These are phyloP conservation scores for Platyura marginata DNA, from an alignment of 1,140 invertebrate genomes.

Conservation along the genomic window DNA sequence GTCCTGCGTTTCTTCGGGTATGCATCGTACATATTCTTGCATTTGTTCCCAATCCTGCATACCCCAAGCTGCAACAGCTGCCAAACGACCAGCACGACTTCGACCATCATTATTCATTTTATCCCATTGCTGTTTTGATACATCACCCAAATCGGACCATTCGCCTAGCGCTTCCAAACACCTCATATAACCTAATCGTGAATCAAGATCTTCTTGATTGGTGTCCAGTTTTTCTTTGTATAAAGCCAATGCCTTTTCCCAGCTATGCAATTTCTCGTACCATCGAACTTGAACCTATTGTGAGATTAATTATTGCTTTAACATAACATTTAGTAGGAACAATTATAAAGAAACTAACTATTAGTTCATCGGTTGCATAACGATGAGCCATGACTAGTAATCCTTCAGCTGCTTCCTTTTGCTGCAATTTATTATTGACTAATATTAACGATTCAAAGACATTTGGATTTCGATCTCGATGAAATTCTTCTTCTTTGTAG, in stretches of 20 bases:
- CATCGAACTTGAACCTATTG: conserved; percentile 78
- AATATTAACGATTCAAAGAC: conserved; percentile 88
- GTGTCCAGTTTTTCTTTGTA: conserved; percentile 53
- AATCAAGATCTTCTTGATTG: conserved; percentile 50
- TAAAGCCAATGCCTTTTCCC: conserved; percentile 84
- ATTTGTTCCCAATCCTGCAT: conserved; percentile 83
- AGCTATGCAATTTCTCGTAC: conserved; percentile 98
- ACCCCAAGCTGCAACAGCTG: conserved; percentile 89
- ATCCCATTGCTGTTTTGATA: conserved; percentile 57
- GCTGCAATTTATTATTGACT: conserved; percentile 97
- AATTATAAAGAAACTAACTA: conserved; percentile 1
- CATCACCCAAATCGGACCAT: conserved; percentile 72
- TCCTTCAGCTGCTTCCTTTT: conserved; percentile 91
- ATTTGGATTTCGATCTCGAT: conserved; percentile 39
- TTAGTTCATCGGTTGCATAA: conserved; percentile 34
- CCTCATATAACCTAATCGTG: conserved; percentile 84
- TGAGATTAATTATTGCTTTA: neutral
- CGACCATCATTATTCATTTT: conserved; percentile 46
- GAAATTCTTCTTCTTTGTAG: conserved; percentile 97
- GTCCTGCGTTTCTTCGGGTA: conserved; percentile 80
- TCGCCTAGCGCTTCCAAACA: conserved; percentile 94
- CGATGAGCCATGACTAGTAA: conserved; percentile 75
- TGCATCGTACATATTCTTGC: conserved; percentile 68
- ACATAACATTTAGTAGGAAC: neutral
- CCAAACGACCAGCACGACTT: conserved; percentile 75